Evolutionary conservation across 2,113 vertebrate genomes (phyloP).

Genomic region (Edolisoma coerulescens): DNA sequence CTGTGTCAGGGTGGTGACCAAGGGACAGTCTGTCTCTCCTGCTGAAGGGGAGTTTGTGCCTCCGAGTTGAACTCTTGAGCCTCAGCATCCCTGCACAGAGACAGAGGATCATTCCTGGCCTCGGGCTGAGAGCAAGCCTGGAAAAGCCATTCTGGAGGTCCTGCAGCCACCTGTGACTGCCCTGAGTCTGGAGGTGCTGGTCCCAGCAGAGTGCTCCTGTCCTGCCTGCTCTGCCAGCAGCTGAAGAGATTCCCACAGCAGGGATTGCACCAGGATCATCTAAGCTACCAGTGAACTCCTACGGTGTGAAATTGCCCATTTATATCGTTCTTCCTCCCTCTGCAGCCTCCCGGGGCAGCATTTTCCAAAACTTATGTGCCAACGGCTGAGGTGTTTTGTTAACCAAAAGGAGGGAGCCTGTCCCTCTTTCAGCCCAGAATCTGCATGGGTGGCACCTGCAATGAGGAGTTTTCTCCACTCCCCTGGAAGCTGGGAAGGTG

Average conservation of each 20-base stretch:
- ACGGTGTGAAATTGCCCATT: background rate
- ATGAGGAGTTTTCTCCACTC: background rate
- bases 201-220: background rate
- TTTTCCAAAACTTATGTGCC: background rate
- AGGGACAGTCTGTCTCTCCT: background rate
- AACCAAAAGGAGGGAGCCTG: background rate
- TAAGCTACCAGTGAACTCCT: background rate
- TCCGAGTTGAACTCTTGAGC: background rate
- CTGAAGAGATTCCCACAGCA: background rate
- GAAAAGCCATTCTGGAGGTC: background rate
- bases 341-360: background rate
- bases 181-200: background rate
- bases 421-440: background rate
- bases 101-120: background rate
- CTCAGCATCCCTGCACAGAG: background rate
- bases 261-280: background rate
- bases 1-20: background rate
- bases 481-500: background rate
- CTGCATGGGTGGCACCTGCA: background rate
- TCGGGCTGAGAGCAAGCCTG: background rate
- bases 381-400: background rate
- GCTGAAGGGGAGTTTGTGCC: background rate
- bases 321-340: background rate
- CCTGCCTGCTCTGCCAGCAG: background rate
- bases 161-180: background rate